phyloP scores from a whole-genome alignment of 1,140 invertebrate genomes.

The Mylabris phalerata region DNA sequence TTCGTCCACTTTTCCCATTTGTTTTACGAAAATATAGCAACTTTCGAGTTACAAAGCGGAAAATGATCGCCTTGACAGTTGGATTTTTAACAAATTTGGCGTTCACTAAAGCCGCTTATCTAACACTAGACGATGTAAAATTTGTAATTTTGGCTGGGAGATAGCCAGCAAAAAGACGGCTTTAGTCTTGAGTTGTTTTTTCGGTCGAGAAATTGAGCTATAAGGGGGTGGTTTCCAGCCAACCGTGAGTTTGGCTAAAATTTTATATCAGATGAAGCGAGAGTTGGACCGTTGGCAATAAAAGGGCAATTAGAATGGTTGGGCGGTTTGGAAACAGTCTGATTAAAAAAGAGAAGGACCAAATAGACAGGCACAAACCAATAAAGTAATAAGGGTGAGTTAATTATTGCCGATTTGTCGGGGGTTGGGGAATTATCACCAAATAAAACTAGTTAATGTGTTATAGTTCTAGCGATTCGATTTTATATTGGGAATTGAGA shows the following conservation, averaged over 20 bases:
- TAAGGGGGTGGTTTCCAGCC: conserved; percentile 22
- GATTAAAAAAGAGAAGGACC: conserved; percentile 41
- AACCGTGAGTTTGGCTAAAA: conserved; percentile 36
- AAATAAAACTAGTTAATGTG: background rate
- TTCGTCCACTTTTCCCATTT: conserved; percentile 9
- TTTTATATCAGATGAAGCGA: conserved; percentile 36
- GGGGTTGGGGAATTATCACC: background rate
- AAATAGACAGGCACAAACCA: conserved; percentile 40
- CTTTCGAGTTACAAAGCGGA: no score
- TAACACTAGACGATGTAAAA: no score
- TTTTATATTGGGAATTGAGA: no score
- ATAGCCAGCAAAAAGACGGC: conserved; percentile 6
- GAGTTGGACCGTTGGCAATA: conserved; percentile 33
- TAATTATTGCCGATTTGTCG: conserved; percentile 32
- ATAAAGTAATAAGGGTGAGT: conserved; percentile 41
- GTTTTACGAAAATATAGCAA: conserved; percentile 11
- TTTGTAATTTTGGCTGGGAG: no score
- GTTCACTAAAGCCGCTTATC: no score
- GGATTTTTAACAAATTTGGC: no score
- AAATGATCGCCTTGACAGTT: no score
- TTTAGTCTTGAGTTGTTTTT: conserved; percentile 27
- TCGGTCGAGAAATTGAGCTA: conserved; percentile 11
- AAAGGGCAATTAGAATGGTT: conserved; percentile 41
- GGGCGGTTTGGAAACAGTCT: conserved; percentile 38
- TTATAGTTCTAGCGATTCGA: no score